phyloP scores from a whole-genome alignment of 2,797 vertebrate genomes.

The Phataginus tetradactyla region DNA sequence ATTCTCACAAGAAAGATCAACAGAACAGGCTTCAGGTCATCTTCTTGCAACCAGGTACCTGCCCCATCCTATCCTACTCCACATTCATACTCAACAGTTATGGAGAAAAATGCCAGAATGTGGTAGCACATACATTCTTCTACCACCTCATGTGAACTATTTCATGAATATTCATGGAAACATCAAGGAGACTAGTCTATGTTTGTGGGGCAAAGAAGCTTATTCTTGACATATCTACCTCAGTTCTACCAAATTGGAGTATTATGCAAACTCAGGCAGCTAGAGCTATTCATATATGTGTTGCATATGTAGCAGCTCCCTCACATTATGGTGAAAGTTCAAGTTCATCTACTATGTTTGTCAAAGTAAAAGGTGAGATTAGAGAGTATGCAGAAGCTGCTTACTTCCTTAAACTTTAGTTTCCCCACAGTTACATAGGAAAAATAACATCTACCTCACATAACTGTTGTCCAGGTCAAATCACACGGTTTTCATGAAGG shows the following conservation, averaged over 20 bases:
- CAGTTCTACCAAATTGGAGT: neutral
- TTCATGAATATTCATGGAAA: neutral
- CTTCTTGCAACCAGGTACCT: neutral
- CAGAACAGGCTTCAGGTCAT: neutral
- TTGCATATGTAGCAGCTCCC: neutral
- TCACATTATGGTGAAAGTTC: neutral
- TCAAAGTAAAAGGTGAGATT: neutral
- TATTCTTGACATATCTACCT: neutral
- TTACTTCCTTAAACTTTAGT: neutral
- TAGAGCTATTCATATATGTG: neutral
- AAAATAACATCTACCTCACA: neutral
- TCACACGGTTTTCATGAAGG: neutral
- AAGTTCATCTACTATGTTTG: neutral
- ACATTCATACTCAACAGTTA: neutral
- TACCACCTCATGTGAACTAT: neutral
- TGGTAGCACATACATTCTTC: neutral
- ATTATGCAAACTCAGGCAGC: neutral
- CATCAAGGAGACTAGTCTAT: neutral
- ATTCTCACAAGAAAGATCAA: neutral
- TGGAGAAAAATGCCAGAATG: too few species aligned
- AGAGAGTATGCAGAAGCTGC: neutral
- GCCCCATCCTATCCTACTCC: rapidly evolving
- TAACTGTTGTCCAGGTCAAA: neutral
- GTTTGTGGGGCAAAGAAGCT: neutral
- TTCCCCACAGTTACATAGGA: neutral